Evolutionary conservation across 2,797 vertebrate genomes (phyloP).

Genomic region (Peromyscus melanophrys): DNA sequence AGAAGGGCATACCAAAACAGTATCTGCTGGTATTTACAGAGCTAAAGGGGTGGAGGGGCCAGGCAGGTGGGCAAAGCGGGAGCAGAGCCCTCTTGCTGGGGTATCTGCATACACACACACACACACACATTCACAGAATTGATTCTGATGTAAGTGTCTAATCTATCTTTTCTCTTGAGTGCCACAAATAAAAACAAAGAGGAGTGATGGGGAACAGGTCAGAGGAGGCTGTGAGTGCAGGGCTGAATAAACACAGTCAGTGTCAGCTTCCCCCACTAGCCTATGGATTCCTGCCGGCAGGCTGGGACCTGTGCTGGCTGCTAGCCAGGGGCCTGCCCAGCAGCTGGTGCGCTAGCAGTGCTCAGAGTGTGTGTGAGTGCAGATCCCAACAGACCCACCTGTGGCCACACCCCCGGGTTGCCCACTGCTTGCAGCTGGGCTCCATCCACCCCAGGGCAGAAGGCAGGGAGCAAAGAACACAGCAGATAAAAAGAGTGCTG

Average conservation of each 20-base stretch:
- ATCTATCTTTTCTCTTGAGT: slow-evolving; percentile 44
- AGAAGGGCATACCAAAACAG: slow-evolving; percentile 50
- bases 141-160: not conserved
- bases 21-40: slow-evolving; percentile 40
- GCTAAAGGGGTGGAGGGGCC: slow-evolving; percentile 16
- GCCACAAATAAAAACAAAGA: slow-evolving; percentile 56
- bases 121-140: not conserved
- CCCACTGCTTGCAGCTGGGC: not conserved
- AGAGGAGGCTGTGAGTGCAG: not conserved
- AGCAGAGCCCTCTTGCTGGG: not conserved
- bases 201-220: not conserved
- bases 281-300: slow-evolving; percentile 39
- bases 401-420: not conserved
- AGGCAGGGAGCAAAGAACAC: not conserved
- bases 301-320: slow-evolving; percentile 49
- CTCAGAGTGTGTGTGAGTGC: not conserved
- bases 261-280: not conserved
- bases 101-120: too few species aligned
- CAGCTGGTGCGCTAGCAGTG: not conserved
- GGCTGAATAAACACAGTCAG: not conserved
- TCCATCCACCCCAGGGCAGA: not conserved
- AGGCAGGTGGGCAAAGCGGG: not conserved
- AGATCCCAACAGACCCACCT: not conserved
- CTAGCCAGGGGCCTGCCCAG: not conserved
- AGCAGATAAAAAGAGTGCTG: not conserved